Evolutionary conservation across 1,140 invertebrate genomes (phyloP), one percentile per base, ranked within the genome.

Genomic region (Phymastichus coffea): DNA sequence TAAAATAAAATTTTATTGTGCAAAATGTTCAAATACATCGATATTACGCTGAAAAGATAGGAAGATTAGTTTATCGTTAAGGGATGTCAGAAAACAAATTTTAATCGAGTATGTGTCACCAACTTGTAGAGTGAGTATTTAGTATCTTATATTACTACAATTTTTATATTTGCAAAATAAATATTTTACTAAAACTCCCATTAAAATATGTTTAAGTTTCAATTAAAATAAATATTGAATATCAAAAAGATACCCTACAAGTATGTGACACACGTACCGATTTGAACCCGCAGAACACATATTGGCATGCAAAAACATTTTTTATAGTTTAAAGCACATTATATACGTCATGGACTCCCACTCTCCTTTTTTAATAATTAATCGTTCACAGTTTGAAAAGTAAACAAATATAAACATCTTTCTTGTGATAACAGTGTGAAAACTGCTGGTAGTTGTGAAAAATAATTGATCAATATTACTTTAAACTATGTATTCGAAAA

Each of bases 301-400:
- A 61, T 51, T 55, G 20, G 59, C 59, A 61, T 61, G 59, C 59
- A 61, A 25, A 54, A 48, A 61, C 52, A 49, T 49, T 49, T 49
- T 37, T 51, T 43, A 17, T 60, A 33, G 26, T 40, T 54, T 54
- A 19, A 61, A 56, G 46, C 49, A 47, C 46, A 30, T 54, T 60
- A 25, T 51, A 54, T 38, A 54, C 23, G 30, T 59, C 41, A 59
- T 46, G 28, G 49, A 59, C 57, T 59, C 33, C 53, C 57, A 46
- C 43, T 53, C 57, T 37, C n/a, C n/a, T n/a, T n/a, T 47, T n/a
- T 26, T 3, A 26, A 25, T n/a, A 17, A 37, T n/a, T n/a, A n/a
- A n/a, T n/a, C 30, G 10, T 37, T 19, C 14, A 19, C 43, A 41
- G 38, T 25, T 23, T 44, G 40, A 38, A 23, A 40, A 22, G 22